phyloP scores from a whole-genome alignment of 30 jellyfish, hydroid and myxozoan genomes.

The Clytia hemisphaerica region DNA sequence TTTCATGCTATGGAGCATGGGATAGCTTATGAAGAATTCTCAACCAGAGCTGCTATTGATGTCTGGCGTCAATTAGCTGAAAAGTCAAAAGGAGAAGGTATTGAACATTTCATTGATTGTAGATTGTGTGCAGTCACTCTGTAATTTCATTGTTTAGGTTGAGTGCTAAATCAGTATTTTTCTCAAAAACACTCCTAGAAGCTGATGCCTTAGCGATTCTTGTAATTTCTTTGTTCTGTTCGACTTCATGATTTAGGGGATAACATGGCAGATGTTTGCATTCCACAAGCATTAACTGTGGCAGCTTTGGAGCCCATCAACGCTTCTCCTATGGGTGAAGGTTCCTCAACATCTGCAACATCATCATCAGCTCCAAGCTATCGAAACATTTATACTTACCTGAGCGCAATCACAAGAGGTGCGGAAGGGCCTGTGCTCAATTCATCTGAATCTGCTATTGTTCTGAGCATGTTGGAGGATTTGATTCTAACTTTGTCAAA shows the following conservation, averaged over 20 bases:
- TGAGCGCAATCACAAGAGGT: conserved; percentile 44
- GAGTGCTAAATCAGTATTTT: no score
- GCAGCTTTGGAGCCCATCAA: conserved; percentile 55
- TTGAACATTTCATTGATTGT: no score
- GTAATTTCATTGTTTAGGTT: no score
- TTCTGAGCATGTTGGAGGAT: conserved; percentile 41
- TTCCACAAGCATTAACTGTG: conserved; percentile 73
- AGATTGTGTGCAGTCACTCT: no score
- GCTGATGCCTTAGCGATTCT: no score
- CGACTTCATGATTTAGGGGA: conserved; percentile 14
- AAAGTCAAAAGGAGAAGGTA: no score
- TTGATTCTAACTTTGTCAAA: conserved; percentile 37
- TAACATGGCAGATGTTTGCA: conserved; percentile 44
- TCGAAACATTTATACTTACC: conserved; percentile 45
- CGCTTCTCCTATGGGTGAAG: no score
- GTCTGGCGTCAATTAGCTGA: conserved; percentile 64
- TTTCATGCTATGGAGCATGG: conserved; percentile 42
- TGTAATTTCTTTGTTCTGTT: background rate
- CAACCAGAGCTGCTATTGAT: conserved; percentile 52
- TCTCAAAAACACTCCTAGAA: no score
- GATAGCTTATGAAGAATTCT: conserved; percentile 34
- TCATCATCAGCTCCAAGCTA: conserved; percentile 18
- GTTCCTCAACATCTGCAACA: background rate
- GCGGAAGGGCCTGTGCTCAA: conserved; percentile 47
- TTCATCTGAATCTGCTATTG: conserved; percentile 57